These are phyloP conservation scores for Melanaphis sacchari DNA, from an alignment of 1,140 invertebrate genomes.

Conservation along the genomic window DNA sequence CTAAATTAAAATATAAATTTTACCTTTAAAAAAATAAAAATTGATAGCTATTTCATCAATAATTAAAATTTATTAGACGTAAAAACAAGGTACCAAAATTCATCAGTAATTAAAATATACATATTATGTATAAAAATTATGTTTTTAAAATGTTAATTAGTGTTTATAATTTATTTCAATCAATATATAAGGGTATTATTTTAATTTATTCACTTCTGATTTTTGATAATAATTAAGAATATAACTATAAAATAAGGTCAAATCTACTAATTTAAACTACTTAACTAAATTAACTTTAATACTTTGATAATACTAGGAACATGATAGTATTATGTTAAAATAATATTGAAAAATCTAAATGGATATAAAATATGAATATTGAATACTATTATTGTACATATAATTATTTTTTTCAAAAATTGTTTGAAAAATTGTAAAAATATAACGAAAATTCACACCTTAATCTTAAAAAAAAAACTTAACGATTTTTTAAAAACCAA, in stretches of 20 bases:
- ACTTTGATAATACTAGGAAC: too few species aligned
- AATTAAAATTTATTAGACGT: not conserved
- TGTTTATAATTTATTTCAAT: not conserved
- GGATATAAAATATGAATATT: not conserved
- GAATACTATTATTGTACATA: not conserved
- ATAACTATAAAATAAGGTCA: not conserved
- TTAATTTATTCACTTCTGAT: not conserved
- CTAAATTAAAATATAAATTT: not conserved
- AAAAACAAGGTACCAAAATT: not conserved
- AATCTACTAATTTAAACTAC: not conserved
- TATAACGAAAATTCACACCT: too few species aligned
- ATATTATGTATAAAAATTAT: not conserved
- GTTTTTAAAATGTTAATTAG: not conserved
- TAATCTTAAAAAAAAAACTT: too few species aligned
- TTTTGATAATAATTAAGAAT: not conserved
- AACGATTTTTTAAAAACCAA: not conserved
- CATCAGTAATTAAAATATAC: not conserved
- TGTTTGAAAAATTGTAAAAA: too few species aligned
- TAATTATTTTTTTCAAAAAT: too few species aligned
- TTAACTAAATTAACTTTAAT: not conserved
- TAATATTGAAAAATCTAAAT: not conserved
- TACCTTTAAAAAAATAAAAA: not conserved
- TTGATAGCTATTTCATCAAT: not conserved
- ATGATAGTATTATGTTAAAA: too few species aligned
- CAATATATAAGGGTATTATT: not conserved